These are phyloP conservation scores for Helicolenus hilgendorfi DNA, from an alignment of 2,797 vertebrate genomes.

Conservation along the genomic window DNA sequence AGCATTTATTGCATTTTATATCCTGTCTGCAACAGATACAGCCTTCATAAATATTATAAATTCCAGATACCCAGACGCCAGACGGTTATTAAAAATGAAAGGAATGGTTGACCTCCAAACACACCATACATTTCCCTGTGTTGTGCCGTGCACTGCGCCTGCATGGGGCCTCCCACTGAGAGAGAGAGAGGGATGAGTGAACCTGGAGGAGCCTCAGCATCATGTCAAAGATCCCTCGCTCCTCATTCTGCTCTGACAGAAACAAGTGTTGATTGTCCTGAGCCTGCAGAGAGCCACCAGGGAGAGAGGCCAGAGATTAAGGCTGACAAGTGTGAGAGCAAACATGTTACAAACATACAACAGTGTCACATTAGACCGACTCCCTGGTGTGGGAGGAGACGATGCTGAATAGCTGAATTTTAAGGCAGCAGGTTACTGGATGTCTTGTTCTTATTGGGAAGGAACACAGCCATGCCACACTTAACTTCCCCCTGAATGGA, in stretches of 20 bases:
- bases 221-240: slow-evolving; percentile 57
- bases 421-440: slow-evolving; percentile 7
- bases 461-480: not conserved
- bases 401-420: slow-evolving; percentile 46
- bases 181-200: slow-evolving; percentile 44
- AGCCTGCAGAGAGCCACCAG: slow-evolving; percentile 58
- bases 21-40: slow-evolving; percentile 58
- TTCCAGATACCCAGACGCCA: slow-evolving; percentile 39
- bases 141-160: slow-evolving; percentile 9
- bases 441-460: not conserved
- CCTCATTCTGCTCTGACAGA: slow-evolving; percentile 52
- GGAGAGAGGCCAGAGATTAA: slow-evolving; percentile 73
- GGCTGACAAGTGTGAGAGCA: slow-evolving; percentile 68
- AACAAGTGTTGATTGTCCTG: slow-evolving; percentile 79
- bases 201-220: slow-evolving; percentile 43
- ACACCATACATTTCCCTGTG: slow-evolving; percentile 20
- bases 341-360: slow-evolving; percentile 63
- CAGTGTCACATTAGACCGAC: slow-evolving; percentile 54
- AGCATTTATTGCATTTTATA: slow-evolving; percentile 58
- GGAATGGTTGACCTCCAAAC: slow-evolving; percentile 65
- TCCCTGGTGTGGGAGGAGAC: slow-evolving; percentile 26
- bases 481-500: not conserved
- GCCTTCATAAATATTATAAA: slow-evolving; percentile 68
- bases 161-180: slow-evolving; percentile 29
- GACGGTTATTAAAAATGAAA: slow-evolving; percentile 68